Evolutionary conservation across 2,888 invertebrate species (phyloP), one percentile per base, ranked within the genome.

Genomic region (Carcina quercana): DNA sequence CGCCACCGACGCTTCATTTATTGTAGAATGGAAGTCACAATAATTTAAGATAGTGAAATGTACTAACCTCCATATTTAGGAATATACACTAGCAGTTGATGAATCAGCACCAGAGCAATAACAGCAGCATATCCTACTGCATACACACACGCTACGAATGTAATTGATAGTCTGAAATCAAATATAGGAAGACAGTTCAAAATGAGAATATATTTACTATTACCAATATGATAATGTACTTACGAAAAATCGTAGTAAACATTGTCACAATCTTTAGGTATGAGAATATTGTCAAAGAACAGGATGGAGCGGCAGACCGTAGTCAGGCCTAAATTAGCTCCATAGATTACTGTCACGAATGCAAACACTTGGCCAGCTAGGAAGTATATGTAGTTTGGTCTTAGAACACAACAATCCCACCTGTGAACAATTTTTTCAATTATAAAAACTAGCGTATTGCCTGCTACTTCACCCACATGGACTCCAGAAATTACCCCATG

Each of bases 181-280:
- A n/a, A n/a, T n/a, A n/a, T n/a, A 34, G 30, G 36, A 46, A 45
- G 12, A 43, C 13, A 37, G 4, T 7, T 17, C n/a, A 17, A 24
- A 30, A 27, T 28, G 14, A 21, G 5, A 15, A 10, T 17, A 34
- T 25, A 25, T 27, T 15, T 37, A 11, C 2, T 14, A 22, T 14
- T 5, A 20, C n/a, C n/a, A n/a, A n/a, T 13, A 14, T 22, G 15
- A 21, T 8, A 20, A 8, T 3, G n/a, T n/a, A 86, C 90, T 86
- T 79, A 93, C 93, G 89, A 86, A 52, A 89, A 89, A 51, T 93
- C 89, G 64, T 88, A 88, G 66, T 94, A 96, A 1, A 93, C 92
- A 70, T 93, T 92, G 41, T 89, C 89, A 70, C 96, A 96, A 64
- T 95, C 92, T 57, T 92, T 91, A 2, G 95, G 95, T 47, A 95